Evolutionary conservation across 2,113 vertebrate species (phyloP), one percentile per base, ranked within the genome.

Genomic region (Prinia subflava): DNA sequence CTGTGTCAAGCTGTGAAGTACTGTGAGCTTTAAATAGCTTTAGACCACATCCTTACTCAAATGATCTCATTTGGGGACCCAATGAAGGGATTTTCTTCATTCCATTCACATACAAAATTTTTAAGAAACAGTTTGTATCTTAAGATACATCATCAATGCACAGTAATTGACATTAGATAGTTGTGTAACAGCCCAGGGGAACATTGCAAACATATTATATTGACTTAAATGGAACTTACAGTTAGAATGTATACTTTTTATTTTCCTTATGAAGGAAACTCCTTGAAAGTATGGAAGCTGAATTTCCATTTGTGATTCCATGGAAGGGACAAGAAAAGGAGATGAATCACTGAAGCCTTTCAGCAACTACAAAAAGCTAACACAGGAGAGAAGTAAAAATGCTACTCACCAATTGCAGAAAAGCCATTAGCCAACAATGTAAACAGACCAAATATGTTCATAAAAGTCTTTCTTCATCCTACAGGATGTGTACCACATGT

Each of bases 241-340:
- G 12, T 69, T 69, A 55, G 37, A 93, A 75, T 16, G 8, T 31
- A 33, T 17, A 63, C 16, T 35, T 70, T 41, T 63, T n/a, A 5
- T 52, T 62, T 56, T 28, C 10, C 8, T 69, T 44, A 37, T 7
- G 13, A 90, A 92, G 50, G 41, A 90, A 89, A 77, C 18, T 42
- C 42, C 24, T 75, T 67, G 15, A 27, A 85, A 92, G 63, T 39
- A 90, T 33, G 12, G 50, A 80, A 86, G 21, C 4, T 57, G 35
- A 76, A 88, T 74, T 94, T 95, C 30, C 56, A 88, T 86, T 93
- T 88, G 49, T n/a, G 30, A 90, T 77, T 83, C 63, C 63, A 57
- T 0, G 28, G 42, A 83, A 83, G 28, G 44, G 35, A 77, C 46
- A 87, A 69, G 59, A 83, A 90, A 88, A 83, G 27, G 6, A 88